Conservation (phyloP, 2,888 invertebrate species). For the Macrosiphum euphorbiae region DNA sequence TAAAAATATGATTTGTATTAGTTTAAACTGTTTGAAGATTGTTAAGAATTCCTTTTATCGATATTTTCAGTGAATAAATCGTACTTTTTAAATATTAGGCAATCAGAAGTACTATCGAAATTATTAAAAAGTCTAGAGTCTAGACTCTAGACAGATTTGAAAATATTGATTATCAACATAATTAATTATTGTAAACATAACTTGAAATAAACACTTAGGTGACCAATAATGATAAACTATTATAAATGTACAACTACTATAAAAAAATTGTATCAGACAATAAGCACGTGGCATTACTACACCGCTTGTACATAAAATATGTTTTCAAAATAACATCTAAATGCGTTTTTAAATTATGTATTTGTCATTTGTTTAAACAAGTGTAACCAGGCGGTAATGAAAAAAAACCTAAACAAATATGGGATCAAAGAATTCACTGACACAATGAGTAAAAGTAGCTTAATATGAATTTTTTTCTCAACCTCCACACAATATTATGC, state of each 20-base stretch:
- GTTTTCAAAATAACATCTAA: conserved; percentile 48
- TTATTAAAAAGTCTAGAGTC: background rate
- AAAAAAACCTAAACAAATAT: conserved; percentile 29
- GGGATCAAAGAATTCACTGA: conserved; percentile 26
- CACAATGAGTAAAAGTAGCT: conserved; percentile 35
- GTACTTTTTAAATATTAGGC: background rate
- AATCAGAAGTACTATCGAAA: background rate
- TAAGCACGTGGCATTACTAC: background rate
- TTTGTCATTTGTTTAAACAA: conserved; percentile 43
- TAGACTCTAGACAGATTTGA: background rate
- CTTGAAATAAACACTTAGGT: background rate
- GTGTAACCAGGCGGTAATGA: conserved; percentile 27
- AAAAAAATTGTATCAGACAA: background rate
- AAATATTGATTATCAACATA: background rate
- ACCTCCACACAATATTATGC: background rate
- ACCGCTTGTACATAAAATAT: background rate
- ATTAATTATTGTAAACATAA: background rate
- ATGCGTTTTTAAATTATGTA: conserved; percentile 48
- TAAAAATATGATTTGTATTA: background rate
- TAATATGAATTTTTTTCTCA: background rate
- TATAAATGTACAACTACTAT: background rate
- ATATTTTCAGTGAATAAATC: background rate
- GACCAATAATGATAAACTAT: background rate
- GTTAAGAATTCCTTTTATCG: background rate
- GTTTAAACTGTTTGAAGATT: background rate